Evolutionary conservation across 1,140 invertebrate species (phyloP).

Genomic region (Pseudomyrmex sp.): DNA sequence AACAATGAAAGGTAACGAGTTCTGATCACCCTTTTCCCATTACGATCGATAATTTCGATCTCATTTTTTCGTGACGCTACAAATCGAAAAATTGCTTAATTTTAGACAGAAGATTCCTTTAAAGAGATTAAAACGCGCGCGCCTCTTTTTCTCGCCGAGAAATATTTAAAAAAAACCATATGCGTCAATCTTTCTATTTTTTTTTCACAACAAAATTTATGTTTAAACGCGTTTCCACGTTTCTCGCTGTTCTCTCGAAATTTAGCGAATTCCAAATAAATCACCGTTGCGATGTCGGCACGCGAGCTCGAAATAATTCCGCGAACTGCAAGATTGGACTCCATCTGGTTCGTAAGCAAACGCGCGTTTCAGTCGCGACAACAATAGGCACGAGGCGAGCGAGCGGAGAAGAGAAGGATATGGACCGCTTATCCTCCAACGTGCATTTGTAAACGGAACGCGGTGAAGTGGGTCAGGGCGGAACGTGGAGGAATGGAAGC

Average conservation of each 20-base stretch:
- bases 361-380: not conserved
- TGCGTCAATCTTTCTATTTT: not conserved
- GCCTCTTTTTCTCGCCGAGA: not conserved
- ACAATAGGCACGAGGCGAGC: conserved; percentile 9
- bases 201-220: not conserved
- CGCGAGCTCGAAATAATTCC: conserved; percentile 40
- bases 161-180: not conserved
- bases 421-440: not conserved
- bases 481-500: conserved; percentile 21
- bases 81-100: not conserved
- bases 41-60: not conserved
- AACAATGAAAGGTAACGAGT: not conserved
- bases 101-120: too few species aligned
- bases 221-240: not conserved
- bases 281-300: not conserved
- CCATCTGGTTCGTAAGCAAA: not conserved
- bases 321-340: not conserved
- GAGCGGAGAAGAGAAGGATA: not conserved
- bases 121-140: not conserved
- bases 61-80: not conserved
- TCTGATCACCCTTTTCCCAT: not conserved
- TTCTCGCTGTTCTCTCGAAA: not conserved
- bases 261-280: conserved; percentile 50
- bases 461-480: conserved; percentile 15
- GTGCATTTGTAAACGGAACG: conserved; percentile 30